These are phyloP conservation scores for Eretmochelys imbricata DNA, from an alignment of 2,113 vertebrate genomes.

Conservation along the genomic window DNA sequence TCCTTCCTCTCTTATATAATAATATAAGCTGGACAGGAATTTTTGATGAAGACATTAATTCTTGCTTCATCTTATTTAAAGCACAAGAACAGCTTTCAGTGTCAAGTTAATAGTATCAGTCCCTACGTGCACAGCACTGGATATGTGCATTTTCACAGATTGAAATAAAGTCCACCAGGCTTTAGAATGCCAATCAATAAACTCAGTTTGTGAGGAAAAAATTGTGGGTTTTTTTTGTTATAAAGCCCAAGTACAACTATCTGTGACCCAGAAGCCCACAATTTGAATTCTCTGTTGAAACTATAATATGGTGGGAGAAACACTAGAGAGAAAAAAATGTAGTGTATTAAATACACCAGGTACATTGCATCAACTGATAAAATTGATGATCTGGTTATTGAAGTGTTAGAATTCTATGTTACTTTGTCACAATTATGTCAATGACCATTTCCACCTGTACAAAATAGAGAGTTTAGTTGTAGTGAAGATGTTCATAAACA, in stretches of 20 bases:
- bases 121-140: background rate
- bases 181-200: background rate
- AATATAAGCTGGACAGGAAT: background rate
- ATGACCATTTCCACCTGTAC: background rate
- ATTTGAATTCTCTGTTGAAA: background rate
- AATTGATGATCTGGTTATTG: background rate
- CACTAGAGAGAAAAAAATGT: background rate
- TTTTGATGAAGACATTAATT: background rate
- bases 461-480: background rate
- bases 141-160: background rate
- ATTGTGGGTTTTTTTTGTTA: background rate
- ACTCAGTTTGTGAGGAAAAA: background rate
- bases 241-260: background rate
- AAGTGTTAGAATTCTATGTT: background rate
- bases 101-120: background rate
- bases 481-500: background rate
- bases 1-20: background rate
- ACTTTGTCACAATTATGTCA: background rate
- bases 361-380: background rate
- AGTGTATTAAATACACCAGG: background rate
- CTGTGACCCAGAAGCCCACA: background rate
- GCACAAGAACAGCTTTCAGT: background rate
- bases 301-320: background rate
- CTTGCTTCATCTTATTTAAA: background rate
- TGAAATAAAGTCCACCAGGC: background rate